Evolutionary conservation across 2,888 invertebrate species (phyloP).

Genomic region (Archaeoteleia sp.): DNA sequence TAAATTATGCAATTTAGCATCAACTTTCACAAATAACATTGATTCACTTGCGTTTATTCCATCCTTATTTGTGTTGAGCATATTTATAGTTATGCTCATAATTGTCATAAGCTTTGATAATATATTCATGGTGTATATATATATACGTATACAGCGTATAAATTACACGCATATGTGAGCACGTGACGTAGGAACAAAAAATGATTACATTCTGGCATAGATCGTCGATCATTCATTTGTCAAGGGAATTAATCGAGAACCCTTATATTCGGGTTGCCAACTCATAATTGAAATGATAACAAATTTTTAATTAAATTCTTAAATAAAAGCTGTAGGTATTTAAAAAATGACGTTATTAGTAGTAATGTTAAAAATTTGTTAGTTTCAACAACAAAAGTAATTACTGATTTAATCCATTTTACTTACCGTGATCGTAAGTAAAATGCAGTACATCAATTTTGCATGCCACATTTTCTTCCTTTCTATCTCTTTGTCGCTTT

Average conservation of each 20-base stretch:
- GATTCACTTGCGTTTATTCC: too few relatives aligned
- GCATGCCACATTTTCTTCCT: not conserved
- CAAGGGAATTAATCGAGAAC: constrained; percentile 19
- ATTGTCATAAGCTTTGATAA: too few relatives aligned
- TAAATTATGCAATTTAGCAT: too few relatives aligned
- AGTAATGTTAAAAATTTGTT: too few relatives aligned
- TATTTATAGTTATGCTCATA: too few relatives aligned
- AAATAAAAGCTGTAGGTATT: too few relatives aligned
- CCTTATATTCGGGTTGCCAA: constrained; percentile 12
- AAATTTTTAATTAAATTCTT: not conserved
- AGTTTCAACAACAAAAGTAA: too few relatives aligned
- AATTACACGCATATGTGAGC: constrained; percentile 21
- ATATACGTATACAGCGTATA: constrained; percentile 9
- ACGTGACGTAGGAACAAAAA: constrained; percentile 5
- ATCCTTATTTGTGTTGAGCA: too few relatives aligned
- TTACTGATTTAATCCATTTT: too few relatives aligned
- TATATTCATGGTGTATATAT: constrained; percentile 9
- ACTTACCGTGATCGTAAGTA: too few relatives aligned
- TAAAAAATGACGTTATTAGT: too few relatives aligned
- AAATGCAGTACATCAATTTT: not conserved
- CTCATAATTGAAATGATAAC: constrained; percentile 17
- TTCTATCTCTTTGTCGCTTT: not conserved
- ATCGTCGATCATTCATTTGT: constrained; percentile 40
- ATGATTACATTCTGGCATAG: constrained; percentile 5
- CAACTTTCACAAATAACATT: too few relatives aligned